Conservation (phyloP, 2,113 vertebrate species). For the Baryphthengus martii region DNA sequence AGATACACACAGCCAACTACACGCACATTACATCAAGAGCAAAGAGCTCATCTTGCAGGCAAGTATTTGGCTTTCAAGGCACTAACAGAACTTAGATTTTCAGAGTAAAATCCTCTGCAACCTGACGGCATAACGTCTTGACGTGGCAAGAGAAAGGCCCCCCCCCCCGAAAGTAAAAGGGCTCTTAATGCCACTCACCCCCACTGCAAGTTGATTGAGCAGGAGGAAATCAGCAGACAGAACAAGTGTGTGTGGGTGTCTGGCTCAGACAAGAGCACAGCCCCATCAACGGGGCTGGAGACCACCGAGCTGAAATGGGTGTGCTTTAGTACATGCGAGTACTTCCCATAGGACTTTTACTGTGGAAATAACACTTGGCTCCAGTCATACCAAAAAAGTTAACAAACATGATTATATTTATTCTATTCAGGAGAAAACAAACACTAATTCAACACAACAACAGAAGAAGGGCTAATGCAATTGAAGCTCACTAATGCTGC, state of each 20-base stretch:
- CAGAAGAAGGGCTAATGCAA: not conserved
- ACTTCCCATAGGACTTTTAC: not conserved
- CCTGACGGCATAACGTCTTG: not conserved
- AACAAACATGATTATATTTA: slow-evolving; percentile 6
- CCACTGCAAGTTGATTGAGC: rapidly evolving
- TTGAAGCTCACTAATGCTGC: slow-evolving; percentile 5
- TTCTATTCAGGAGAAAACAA: slow-evolving; percentile 20
- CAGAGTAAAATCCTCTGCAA: not conserved
- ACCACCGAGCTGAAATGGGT: rapidly evolving
- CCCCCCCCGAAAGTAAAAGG: not conserved
- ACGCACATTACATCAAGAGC: rapidly evolving
- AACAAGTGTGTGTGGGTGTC: rapidly evolving
- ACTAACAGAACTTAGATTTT: not conserved
- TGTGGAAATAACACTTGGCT: not conserved
- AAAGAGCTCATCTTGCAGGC: not conserved
- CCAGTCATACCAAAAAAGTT: not conserved
- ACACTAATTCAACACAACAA: slow-evolving; percentile 11
- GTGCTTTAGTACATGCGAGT: too few relatives aligned
- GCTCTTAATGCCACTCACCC: not conserved
- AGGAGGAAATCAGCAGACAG: rapidly evolving
- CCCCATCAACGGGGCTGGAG: not conserved
- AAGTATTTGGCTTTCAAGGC: not conserved
- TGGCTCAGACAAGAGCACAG: not conserved
- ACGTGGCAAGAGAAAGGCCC: rapidly evolving
- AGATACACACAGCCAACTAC: rapidly evolving